Percentiles rank a stretch among this genome's conserved stretches.
These are phyloP conservation scores for Vanacampus margaritifer DNA, from an alignment of 2,113 vertebrate species.

Conservation along the genomic window DNA sequence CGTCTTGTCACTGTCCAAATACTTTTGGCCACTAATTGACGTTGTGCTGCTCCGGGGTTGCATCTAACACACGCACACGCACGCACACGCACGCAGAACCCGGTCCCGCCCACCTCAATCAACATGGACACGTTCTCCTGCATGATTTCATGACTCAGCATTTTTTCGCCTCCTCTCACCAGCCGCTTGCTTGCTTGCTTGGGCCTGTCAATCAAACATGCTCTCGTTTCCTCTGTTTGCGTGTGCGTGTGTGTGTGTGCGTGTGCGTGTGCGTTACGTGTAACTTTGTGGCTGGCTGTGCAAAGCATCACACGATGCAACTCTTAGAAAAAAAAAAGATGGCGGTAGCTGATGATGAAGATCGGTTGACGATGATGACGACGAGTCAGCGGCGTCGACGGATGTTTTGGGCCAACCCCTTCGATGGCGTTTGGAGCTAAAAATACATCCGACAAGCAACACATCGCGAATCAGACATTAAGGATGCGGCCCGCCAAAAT, in stretches of 20 bases:
- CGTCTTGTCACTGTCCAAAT: not conserved
- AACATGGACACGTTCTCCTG: constrained; percentile 23
- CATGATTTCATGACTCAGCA: constrained; percentile 30
- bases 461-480: no score
- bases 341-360: no score
- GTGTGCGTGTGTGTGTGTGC: not conserved
- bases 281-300: constrained; percentile 1
- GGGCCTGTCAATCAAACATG: not conserved
- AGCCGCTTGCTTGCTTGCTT: no score
- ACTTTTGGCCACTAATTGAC: not conserved
- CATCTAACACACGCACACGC: not conserved
- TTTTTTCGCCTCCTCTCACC: not conserved
- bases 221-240: not conserved
- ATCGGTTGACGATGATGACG: no score
- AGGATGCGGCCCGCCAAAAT: no score
- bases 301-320: not conserved
- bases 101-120: constrained; percentile 9
- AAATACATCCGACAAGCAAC: no score
- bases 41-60: not conserved
- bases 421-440: no score
- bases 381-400: no score
- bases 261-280: not conserved
- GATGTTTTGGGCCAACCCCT: no score
- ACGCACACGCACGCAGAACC: not conserved
- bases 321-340: no score